Conservation (phyloP, 2,113 vertebrate species). For the Percina caprodes region DNA sequence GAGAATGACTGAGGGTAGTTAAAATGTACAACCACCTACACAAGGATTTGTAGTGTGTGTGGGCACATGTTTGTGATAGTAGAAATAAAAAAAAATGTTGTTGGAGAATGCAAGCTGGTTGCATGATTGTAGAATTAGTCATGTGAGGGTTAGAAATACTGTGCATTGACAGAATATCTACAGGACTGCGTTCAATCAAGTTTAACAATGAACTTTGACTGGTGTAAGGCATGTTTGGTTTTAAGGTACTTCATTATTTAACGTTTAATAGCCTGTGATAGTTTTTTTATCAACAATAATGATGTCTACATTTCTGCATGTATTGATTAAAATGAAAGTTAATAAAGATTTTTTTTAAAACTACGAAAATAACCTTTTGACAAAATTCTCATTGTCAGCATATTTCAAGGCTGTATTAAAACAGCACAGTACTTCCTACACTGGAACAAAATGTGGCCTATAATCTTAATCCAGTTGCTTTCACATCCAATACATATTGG, state of each 20-base stretch:
- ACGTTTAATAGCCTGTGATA: too few species aligned
- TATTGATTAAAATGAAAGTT: too few species aligned
- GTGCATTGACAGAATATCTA: background rate
- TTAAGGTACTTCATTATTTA: background rate
- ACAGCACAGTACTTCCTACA: background rate
- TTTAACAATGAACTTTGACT: background rate
- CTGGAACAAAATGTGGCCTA: background rate
- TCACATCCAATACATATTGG: background rate
- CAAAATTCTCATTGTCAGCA: background rate
- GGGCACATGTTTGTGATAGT: too few species aligned
- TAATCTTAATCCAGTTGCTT: background rate
- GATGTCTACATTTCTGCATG: too few species aligned
- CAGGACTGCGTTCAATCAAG: background rate
- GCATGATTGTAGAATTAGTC: too few species aligned
- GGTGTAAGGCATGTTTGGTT: background rate
- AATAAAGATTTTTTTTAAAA: too few species aligned
- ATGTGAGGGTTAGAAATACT: background rate
- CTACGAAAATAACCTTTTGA: background rate
- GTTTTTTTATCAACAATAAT: too few species aligned
- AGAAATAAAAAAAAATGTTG: too few species aligned
- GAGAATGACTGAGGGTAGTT: constrained; percentile 8
- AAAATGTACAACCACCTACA: constrained; percentile 32
- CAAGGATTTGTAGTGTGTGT: background rate
- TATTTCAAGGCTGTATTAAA: background rate
- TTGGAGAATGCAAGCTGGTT: background rate